A percentile compares a stretch with the other conserved stretches of the same genome.
These are phyloP conservation scores for Polydrusus pterygomalis DNA, from an alignment of 2,888 invertebrate genomes.

Conservation along the genomic window DNA sequence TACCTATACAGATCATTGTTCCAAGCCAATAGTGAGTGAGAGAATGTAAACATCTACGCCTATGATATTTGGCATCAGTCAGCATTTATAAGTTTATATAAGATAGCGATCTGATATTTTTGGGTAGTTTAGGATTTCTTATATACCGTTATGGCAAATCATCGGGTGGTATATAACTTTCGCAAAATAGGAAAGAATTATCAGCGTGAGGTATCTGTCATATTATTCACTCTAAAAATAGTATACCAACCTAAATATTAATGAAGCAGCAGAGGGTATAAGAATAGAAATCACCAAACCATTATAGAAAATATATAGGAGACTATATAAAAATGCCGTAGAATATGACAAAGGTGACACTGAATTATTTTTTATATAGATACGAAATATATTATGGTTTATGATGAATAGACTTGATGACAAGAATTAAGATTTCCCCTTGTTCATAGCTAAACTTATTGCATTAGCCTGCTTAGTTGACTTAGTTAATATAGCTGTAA, in stretches of 20 bases:
- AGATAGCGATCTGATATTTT: constrained; percentile 34
- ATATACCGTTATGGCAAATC: constrained; percentile 41
- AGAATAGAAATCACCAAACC: neutral
- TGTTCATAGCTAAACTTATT: no score
- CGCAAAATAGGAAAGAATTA: constrained; percentile 40
- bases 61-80: constrained; percentile 21
- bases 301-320: no score
- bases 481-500: no score
- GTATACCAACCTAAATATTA: constrained; percentile 4
- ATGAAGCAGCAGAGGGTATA: neutral
- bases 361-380: no score
- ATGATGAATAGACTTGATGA: no score
- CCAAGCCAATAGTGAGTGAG: no score
- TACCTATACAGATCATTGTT: no score
- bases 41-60: constrained; percentile 7
- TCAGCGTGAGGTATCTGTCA: constrained; percentile 33
- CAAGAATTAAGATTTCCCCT: no score
- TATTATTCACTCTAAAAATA: constrained; percentile 6
- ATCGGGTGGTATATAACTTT: constrained; percentile 50
- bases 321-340: no score
- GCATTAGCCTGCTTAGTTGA: no score
- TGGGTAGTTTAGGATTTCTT: constrained; percentile 8
- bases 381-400: no score
- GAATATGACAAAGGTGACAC: no score
- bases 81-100: constrained; percentile 19